A percentile compares a stretch with the other conserved stretches of the same genome.
phyloP scores from a whole-genome alignment of 2,113 vertebrate genomes.

The Zosterops japonicus region DNA sequence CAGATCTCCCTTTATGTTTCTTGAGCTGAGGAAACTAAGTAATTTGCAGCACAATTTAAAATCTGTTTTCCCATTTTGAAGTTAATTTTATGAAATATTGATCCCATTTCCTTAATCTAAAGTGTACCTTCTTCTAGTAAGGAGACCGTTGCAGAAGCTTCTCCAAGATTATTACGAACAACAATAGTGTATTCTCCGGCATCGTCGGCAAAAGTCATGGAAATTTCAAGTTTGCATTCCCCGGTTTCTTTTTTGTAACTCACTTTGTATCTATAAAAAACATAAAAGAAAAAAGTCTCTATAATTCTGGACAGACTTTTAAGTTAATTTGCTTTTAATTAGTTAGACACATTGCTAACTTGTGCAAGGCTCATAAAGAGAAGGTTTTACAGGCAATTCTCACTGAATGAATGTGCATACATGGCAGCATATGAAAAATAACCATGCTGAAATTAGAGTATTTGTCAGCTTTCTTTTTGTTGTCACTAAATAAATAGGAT shows the following conservation, averaged over 20 bases:
- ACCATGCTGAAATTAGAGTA: not conserved
- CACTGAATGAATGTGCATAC: not conserved
- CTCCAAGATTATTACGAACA: slow-evolving; percentile 88
- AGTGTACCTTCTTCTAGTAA: slow-evolving; percentile 90
- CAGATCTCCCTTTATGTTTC: not conserved
- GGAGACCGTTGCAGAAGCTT: slow-evolving; percentile 86
- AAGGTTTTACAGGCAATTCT: not conserved
- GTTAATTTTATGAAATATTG: not conserved
- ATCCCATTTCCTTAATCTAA: not conserved
- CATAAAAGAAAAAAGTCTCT: not conserved
- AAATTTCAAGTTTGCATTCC: slow-evolving; percentile 92
- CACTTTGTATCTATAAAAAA: slow-evolving; percentile 87
- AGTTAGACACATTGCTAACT: not conserved
- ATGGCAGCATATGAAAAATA: not conserved
- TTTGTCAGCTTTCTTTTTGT: not conserved
- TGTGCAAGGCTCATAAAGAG: not conserved
- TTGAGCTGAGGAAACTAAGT: not conserved
- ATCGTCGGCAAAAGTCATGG: slow-evolving; percentile 96
- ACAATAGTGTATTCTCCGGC: slow-evolving; percentile 94
- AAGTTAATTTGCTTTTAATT: not conserved
- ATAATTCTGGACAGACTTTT: not conserved
- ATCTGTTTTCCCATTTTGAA: not conserved
- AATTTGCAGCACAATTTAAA: not conserved
- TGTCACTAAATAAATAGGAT: not conserved
- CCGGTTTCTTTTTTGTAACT: slow-evolving; percentile 91